Evolutionary conservation across 1,140 invertebrate genomes (phyloP).

Genomic region (Drosophila novamexicana): DNA sequence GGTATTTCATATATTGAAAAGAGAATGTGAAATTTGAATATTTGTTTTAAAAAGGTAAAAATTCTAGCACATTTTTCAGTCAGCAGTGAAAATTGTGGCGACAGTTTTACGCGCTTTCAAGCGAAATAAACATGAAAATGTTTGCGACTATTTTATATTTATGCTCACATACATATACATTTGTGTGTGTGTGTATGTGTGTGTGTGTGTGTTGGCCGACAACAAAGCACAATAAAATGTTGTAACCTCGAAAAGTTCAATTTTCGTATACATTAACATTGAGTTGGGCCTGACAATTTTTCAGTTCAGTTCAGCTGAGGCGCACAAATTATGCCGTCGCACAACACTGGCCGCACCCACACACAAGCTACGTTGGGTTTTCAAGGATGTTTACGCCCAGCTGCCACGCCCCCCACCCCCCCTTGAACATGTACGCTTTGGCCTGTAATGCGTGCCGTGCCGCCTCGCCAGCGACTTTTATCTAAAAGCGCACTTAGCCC

Average conservation of each 20-base stretch:
- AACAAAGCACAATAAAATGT: constrained; percentile 75
- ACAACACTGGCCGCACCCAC: constrained; percentile 73
- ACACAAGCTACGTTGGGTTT: constrained; percentile 41
- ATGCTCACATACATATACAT: constrained; percentile 3
- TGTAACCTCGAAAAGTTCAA: constrained; percentile 81
- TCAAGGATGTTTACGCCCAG: constrained; percentile 32
- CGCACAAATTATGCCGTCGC: constrained; percentile 79
- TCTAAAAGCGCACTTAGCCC: constrained; percentile 81
- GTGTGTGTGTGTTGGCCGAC: constrained; percentile 2
- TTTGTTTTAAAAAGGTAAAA: constrained; percentile 35
- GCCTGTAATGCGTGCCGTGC: constrained; percentile 65
- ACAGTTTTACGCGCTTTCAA: constrained; percentile 73
- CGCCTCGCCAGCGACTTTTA: constrained; percentile 72
- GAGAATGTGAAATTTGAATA: constrained; percentile 60
- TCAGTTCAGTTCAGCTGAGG: constrained; percentile 56
- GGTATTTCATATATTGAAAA: too few relatives aligned
- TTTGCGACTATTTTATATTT: constrained; percentile 60
- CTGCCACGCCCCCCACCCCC: background rate
- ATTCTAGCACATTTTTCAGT: constrained; percentile 34
- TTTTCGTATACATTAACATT: constrained; percentile 76
- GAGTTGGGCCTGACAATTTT: constrained; percentile 80
- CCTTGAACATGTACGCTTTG: background rate
- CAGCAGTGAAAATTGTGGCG: constrained; percentile 49
- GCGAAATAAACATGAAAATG: constrained; percentile 77
- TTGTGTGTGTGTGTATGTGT: constrained; percentile 5